phyloP scores from a whole-genome alignment of 2,888 invertebrate genomes.

The Ametastegia equiseti region DNA sequence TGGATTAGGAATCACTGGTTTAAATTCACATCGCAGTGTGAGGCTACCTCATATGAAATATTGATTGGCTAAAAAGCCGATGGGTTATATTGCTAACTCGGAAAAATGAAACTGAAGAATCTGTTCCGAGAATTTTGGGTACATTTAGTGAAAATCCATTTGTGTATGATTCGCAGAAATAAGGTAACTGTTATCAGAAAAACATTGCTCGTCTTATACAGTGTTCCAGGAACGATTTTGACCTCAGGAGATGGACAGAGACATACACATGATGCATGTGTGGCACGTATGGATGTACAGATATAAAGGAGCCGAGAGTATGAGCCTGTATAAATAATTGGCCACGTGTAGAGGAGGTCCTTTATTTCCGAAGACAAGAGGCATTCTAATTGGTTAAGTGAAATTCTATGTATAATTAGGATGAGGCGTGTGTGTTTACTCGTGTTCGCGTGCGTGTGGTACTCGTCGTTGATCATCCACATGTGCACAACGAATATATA shows the following conservation, averaged over 20 bases:
- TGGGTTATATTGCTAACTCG: too few species aligned
- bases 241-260: not conserved
- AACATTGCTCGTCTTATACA: not conserved
- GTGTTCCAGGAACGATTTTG: not conserved
- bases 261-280: not conserved
- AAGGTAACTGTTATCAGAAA: not conserved
- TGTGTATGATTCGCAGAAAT: too few species aligned
- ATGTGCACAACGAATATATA: not conserved
- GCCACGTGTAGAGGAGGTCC: not conserved
- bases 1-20: not conserved
- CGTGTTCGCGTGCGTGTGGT: not conserved
- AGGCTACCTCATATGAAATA: not conserved
- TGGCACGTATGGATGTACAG: not conserved
- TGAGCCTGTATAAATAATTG: not conserved
- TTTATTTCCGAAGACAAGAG: not conserved
- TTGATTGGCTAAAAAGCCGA: not conserved
- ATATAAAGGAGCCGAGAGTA: not conserved
- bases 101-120: not conserved
- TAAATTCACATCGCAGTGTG: too few species aligned
- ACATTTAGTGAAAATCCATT: not conserved
- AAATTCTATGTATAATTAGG: conserved; percentile 9
- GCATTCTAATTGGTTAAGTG: conserved; percentile 14
- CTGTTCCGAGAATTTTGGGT: not conserved
- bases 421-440: not conserved
- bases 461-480: not conserved